A percentile compares a stretch with the other conserved stretches of the same genome.
These are phyloP conservation scores for Clarias pachynema DNA, from an alignment of 2,797 vertebrate genomes.

Conservation along the genomic window DNA sequence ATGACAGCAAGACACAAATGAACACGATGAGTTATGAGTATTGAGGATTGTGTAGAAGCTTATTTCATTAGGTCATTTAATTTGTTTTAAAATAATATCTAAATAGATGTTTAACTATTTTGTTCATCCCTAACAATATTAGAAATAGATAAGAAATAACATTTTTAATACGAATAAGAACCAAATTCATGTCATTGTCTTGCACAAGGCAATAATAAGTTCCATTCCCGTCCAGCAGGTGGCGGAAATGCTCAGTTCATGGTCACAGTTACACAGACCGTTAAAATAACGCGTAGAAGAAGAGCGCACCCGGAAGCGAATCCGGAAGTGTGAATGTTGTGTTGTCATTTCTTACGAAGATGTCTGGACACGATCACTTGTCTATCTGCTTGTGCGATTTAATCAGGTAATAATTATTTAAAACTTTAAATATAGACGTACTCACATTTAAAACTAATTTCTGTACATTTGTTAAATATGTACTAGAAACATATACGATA, in stretches of 20 bases:
- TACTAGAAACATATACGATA: too few species aligned
- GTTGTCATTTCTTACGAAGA: constrained; percentile 58
- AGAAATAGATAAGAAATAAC: neutral
- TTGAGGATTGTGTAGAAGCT: neutral
- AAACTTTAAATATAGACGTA: neutral
- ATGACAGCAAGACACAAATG: neutral
- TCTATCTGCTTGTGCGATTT: constrained; percentile 73
- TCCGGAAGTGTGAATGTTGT: constrained; percentile 43
- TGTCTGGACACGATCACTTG: constrained; percentile 75
- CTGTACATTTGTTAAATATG: neutral
- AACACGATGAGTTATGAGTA: neutral
- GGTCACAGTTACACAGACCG: too few species aligned
- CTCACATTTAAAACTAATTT: neutral
- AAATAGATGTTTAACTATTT: neutral
- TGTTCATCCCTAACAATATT: neutral
- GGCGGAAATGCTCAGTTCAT: neutral
- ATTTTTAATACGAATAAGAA: neutral
- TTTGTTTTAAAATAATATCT: neutral
- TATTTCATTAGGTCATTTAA: neutral
- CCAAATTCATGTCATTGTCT: neutral
- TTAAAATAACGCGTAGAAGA: constrained; percentile 14
- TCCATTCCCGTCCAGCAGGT: constrained; percentile 9
- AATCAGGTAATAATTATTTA: constrained; percentile 65
- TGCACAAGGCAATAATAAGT: neutral
- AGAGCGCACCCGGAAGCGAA: neutral